Evolutionary conservation across 2,888 invertebrate species (phyloP).

Genomic region (Cerastis rubricosa): DNA sequence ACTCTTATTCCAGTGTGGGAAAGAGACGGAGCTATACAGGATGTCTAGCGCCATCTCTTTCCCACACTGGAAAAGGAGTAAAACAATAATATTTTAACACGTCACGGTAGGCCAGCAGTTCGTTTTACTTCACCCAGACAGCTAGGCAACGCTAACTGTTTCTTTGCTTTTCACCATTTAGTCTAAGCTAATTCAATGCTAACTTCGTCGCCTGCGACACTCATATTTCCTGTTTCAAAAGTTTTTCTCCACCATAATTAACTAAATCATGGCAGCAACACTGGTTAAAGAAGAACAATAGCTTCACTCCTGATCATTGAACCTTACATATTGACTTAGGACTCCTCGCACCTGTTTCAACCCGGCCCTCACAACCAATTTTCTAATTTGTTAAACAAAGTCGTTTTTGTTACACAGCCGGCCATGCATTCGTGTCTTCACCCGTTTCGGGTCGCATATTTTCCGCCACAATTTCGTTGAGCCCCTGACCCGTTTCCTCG

Average conservation of each 20-base stretch:
- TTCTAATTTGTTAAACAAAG: constrained; percentile 58
- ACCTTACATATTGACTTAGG: constrained; percentile 66
- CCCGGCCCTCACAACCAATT: constrained; percentile 57
- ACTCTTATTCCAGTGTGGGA: no score
- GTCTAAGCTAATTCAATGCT: constrained; percentile 45
- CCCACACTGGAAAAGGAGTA: no score
- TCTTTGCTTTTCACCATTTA: constrained; percentile 55
- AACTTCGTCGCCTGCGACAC: constrained; percentile 24
- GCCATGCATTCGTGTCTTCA: constrained; percentile 19
- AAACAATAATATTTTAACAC: no score
- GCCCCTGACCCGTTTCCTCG: constrained; percentile 82
- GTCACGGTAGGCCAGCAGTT: no score
- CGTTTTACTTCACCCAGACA: constrained; percentile 27
- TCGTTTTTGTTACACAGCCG: constrained; percentile 44
- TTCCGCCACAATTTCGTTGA: constrained; percentile 70
- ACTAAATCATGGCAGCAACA: constrained; percentile 50
- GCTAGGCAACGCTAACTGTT: constrained; percentile 45
- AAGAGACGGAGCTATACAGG: no score
- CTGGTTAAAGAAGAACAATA: constrained; percentile 44
- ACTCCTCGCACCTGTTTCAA: constrained; percentile 62
- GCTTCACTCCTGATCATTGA: constrained; percentile 63
- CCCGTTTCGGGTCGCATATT: constrained; percentile 56
- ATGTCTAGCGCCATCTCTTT: no score
- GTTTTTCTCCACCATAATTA: constrained; percentile 47
- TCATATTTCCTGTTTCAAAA: constrained; percentile 37